Percentiles rank a stretch among this genome's conserved stretches.
phyloP scores from a whole-genome alignment of 2,797 vertebrate species.

The Tapera naevia region DNA sequence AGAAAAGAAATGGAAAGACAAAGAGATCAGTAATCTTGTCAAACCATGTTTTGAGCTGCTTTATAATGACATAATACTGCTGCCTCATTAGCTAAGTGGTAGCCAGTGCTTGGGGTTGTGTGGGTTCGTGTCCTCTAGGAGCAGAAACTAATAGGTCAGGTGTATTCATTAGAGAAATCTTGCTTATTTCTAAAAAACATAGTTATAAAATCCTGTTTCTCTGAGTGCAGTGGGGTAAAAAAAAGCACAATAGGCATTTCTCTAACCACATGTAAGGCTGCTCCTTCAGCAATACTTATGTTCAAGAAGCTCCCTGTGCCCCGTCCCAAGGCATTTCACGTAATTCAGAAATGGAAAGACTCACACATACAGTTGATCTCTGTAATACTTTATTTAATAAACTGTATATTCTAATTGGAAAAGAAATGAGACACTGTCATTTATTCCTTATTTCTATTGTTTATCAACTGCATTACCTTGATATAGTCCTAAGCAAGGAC shows the following conservation, averaged over 20 bases:
- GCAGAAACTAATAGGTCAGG: neutral
- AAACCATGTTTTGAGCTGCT: neutral
- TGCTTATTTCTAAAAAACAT: neutral
- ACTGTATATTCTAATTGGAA: neutral
- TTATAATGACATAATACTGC: neutral
- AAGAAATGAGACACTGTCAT: neutral
- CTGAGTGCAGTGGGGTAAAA: neutral
- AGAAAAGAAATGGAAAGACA: neutral
- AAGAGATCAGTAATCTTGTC: neutral
- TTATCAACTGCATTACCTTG: neutral
- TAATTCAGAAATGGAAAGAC: neutral
- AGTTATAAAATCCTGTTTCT: neutral
- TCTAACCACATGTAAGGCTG: neutral
- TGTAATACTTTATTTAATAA: neutral
- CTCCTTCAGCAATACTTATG: neutral
- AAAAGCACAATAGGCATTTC: neutral
- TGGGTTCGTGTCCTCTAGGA: neutral
- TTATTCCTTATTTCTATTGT: neutral
- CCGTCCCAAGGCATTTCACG: neutral
- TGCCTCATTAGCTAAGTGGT: neutral
- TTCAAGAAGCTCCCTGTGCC: neutral
- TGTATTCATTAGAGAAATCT: neutral
- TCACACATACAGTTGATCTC: neutral
- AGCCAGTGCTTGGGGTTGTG: neutral
- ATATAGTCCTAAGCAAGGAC: neutral